Evolutionary conservation across 2,888 invertebrate species (phyloP).

Genomic region (Doris montereyensis): DNA sequence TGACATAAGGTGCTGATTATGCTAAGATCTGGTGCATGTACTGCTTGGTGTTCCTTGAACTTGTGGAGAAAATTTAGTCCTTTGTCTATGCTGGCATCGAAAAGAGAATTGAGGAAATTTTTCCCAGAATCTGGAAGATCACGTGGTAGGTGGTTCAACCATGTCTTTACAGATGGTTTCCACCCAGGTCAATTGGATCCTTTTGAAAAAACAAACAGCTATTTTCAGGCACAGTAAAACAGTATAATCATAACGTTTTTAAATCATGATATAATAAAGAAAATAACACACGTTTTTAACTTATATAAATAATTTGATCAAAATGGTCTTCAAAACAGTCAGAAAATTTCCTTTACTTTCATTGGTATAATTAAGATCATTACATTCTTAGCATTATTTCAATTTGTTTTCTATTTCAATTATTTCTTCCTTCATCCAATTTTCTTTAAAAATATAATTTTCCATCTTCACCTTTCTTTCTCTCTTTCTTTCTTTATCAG

Average conservation of each 20-base stretch:
- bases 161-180: slow-evolving; percentile 70
- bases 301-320: no score
- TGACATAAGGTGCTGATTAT: slow-evolving; percentile 67
- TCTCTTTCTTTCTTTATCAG: no score
- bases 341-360: no score
- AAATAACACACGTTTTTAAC: background rate
- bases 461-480: no score
- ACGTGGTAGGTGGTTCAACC: slow-evolving; percentile 65
- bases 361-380: no score
- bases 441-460: no score
- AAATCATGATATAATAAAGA: background rate
- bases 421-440: no score
- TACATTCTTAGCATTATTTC: no score
- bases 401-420: no score
- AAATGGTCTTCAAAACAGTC: no score
- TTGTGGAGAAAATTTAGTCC: slow-evolving; percentile 65
- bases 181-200: slow-evolving; percentile 73
- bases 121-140: slow-evolving; percentile 70
- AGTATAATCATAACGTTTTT: background rate
- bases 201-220: slow-evolving; percentile 46
- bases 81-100: slow-evolving; percentile 67
- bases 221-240: no score
- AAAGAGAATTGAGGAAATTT: slow-evolving; percentile 63
- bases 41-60: slow-evolving; percentile 58
- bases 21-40: slow-evolving; percentile 66